Evolutionary conservation across 2,113 vertebrate genomes (phyloP).

Genomic region (Apaloderma vittatum): DNA sequence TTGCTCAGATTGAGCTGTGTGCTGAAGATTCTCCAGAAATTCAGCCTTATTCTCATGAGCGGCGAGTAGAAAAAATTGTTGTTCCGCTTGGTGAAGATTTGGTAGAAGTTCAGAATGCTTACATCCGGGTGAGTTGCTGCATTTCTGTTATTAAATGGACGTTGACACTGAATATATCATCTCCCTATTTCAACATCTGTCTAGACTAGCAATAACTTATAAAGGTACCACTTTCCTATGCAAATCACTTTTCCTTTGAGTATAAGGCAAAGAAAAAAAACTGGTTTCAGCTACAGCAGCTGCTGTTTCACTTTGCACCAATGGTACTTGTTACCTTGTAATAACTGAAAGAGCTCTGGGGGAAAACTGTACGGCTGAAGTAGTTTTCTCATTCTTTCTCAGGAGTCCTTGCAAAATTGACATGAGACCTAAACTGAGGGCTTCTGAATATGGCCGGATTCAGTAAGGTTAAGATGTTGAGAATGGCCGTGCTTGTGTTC

Average conservation of each 20-base stretch:
- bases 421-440: not conserved
- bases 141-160: not conserved
- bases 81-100: conserved; percentile 90
- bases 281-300: not conserved
- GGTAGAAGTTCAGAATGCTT: conserved; percentile 81
- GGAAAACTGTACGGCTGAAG: not conserved
- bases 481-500: not conserved
- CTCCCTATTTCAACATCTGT: not conserved
- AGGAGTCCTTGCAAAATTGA: not conserved
- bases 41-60: conserved; percentile 88
- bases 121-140: conserved; percentile 84
- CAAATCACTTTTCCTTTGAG: not conserved
- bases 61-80: conserved; percentile 91
- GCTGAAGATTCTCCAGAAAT: conserved; percentile 94
- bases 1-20: conserved; percentile 92
- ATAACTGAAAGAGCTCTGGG: not conserved
- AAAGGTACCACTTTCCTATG: accelerated
- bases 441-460: not conserved
- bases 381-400: not conserved
- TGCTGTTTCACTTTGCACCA: not conserved
- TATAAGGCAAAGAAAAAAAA: not conserved
- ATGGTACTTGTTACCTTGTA: accelerated
- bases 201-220: not conserved
- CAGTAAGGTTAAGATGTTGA: accelerated
- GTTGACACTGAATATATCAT: too few species aligned